A percentile compares a stretch with the other conserved stretches of the same genome.
phyloP scores from a whole-genome alignment of 2,797 vertebrate genomes.

The Carapus acus region DNA sequence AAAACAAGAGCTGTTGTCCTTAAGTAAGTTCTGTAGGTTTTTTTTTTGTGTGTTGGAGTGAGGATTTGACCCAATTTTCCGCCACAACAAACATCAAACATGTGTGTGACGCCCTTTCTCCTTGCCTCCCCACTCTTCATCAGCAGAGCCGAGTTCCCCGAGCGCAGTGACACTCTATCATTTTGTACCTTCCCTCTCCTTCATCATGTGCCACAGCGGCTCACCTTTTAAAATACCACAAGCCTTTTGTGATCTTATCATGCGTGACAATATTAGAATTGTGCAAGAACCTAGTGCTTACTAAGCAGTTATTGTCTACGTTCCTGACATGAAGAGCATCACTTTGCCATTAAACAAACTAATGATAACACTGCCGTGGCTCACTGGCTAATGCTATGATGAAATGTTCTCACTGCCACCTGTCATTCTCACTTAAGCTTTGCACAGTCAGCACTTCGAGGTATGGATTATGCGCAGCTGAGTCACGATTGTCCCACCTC shows the following conservation, averaged over 20 bases:
- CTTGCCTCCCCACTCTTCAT: slow-evolving; percentile 27
- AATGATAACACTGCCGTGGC: slow-evolving; percentile 70
- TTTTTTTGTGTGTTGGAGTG: slow-evolving; percentile 6
- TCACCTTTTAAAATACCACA: slow-evolving; percentile 38
- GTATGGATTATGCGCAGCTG: slow-evolving; percentile 44
- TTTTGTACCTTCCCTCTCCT: slow-evolving; percentile 36
- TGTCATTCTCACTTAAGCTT: slow-evolving; percentile 67
- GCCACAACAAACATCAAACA: slow-evolving; percentile 1
- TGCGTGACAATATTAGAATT: slow-evolving; percentile 60
- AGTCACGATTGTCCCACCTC: slow-evolving; percentile 35
- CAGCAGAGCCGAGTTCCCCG: slow-evolving; percentile 22
- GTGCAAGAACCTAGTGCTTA: slow-evolving; percentile 58
- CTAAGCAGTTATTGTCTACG: slow-evolving; percentile 49
- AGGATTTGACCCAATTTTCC: slow-evolving; percentile 31
- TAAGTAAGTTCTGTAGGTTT: slow-evolving; percentile 5
- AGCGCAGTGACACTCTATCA: slow-evolving; percentile 34
- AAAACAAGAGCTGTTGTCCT: slow-evolving; percentile 13
- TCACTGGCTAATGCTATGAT: slow-evolving; percentile 70
- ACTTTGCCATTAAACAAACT: slow-evolving; percentile 75
- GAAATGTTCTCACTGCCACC: slow-evolving; percentile 65
- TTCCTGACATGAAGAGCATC: slow-evolving; percentile 62
- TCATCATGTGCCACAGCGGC: slow-evolving; percentile 36
- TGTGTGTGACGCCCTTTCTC: slow-evolving; percentile 2
- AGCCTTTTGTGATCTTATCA: slow-evolving; percentile 74
- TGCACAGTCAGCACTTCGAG: slow-evolving; percentile 72